Evolutionary conservation across 2,797 vertebrate species (phyloP).

Genomic region (Anas georgica): DNA sequence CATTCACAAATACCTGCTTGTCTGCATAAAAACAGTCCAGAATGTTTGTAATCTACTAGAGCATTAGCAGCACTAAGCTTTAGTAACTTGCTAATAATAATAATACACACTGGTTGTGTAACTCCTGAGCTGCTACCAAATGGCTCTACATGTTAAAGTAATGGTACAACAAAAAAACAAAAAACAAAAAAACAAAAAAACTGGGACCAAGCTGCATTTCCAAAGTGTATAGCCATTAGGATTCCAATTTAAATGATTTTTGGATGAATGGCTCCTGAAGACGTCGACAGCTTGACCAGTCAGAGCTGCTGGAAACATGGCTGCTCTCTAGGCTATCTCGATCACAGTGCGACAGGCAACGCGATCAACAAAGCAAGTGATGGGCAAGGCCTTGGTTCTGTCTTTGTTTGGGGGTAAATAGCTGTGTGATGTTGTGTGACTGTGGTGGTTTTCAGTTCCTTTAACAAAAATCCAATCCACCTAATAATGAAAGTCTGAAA

Average conservation of each 20-base stretch:
- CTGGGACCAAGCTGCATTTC: constrained; percentile 78
- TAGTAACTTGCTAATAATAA: constrained; percentile 80
- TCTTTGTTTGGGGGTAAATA: constrained; percentile 92
- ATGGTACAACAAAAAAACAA: constrained; percentile 72
- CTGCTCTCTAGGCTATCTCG: constrained; percentile 79
- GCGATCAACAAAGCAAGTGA: constrained; percentile 81
- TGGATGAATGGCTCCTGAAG: constrained; percentile 85
- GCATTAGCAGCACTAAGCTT: constrained; percentile 79
- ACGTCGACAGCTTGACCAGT: constrained; percentile 83
- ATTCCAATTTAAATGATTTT: constrained; percentile 83
- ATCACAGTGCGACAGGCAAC: constrained; percentile 82
- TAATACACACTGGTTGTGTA: constrained; percentile 72
- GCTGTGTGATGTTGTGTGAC: constrained; percentile 88
- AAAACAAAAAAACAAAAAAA: constrained; percentile 72
- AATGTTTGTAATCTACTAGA: constrained; percentile 82
- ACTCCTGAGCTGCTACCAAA: constrained; percentile 72
- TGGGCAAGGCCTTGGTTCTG: constrained; percentile 86
- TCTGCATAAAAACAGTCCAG: constrained; percentile 75
- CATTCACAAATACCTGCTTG: constrained; percentile 76
- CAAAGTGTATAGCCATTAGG: constrained; percentile 82
- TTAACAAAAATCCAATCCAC: constrained; percentile 81
- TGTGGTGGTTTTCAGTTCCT: constrained; percentile 88
- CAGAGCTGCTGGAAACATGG: constrained; percentile 81
- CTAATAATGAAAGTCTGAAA: constrained; percentile 79
- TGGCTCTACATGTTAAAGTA: constrained; percentile 64